Evolutionary conservation across 2,888 invertebrate species (phyloP), one percentile per base, ranked within the genome.

Genomic region (Lasius fuliginosus): DNA sequence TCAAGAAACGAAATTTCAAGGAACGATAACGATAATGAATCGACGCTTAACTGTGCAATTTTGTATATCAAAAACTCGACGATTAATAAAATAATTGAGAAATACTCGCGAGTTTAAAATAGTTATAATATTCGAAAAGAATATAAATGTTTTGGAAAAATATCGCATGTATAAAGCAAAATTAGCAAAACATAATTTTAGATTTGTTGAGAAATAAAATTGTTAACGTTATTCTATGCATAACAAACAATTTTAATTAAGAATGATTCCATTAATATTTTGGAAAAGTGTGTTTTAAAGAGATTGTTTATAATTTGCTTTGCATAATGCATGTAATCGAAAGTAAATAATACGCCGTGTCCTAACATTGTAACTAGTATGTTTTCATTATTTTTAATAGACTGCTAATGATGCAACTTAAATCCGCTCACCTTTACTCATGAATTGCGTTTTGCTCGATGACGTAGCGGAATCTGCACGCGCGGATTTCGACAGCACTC

Each of bases 401-500:
- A 77, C 12, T 40, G 12, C 6, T 49, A n/a, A 75, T 46, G 58
- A 58, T 30, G 8, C 27, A 40, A 58, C 40, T 5, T 9, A 53
- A n/a, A 76, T 56, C 42, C 30, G 42, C 77, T 67, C 53, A 77
- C 40, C 42, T 23, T 71, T 56, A 36, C 27, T 67, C 27, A 27
- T 23, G 23, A 69, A 23, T 60, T 30, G 27, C 76, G 84, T 83
- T 83, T 75, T 56, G 27, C 15, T 1, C 40, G 64, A 42, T 81
- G 74, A 81, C 79, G 46, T 46, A 8, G 73, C 46, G 33, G 46
- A 71, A 73, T 71, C 33, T 12, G 46, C 15, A 36, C 60, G 33
- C 60, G 58, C 42, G 46, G 46, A 71, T 73, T 60, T 71, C 42
- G 23, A 27, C 42, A n/a, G 42, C 49, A 58, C 33, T 73, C 36